These are phyloP conservation scores for Sussaba pulchella DNA, from an alignment of 2,888 invertebrate genomes.

Conservation along the genomic window DNA sequence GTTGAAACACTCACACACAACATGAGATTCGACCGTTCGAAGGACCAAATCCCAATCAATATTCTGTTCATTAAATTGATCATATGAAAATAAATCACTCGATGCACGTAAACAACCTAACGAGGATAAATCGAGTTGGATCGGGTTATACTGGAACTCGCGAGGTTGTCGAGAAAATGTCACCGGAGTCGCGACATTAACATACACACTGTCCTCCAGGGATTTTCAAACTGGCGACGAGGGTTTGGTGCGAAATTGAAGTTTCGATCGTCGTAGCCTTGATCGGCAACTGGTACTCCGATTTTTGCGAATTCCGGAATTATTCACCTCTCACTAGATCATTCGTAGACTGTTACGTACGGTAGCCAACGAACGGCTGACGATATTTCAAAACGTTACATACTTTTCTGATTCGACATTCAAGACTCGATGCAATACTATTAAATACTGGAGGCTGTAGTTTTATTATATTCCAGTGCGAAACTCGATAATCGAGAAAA, in stretches of 20 bases:
- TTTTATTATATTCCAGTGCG: no score
- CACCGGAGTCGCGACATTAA: slow-evolving; percentile 63
- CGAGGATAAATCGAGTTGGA: slow-evolving; percentile 25
- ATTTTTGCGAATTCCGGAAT: slow-evolving; percentile 53
- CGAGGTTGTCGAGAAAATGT: slow-evolving; percentile 72
- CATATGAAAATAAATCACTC: background rate
- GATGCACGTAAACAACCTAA: background rate
- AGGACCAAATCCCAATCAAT: background rate
- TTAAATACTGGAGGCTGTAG: no score
- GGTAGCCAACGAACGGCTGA: background rate
- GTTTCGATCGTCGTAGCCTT: slow-evolving; percentile 49
- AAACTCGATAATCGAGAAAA: no score
- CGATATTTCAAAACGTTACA: background rate
- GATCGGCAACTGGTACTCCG: slow-evolving; percentile 50
- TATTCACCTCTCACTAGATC: slow-evolving; percentile 1
- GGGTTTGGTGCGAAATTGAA: slow-evolving; percentile 49
- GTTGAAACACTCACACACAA: background rate
- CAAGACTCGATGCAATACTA: no score
- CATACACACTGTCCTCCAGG: slow-evolving; percentile 51
- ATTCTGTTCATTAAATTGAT: background rate
- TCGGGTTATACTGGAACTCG: slow-evolving; percentile 68
- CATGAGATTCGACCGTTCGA: background rate
- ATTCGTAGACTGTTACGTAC: background rate
- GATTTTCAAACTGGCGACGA: slow-evolving; percentile 37
- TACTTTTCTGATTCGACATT: no score